A percentile compares a stretch with the other conserved stretches of the same genome.
Evolutionary conservation across 2,113 vertebrate genomes (phyloP).

Genomic region (Stegostoma tigrinum): DNA sequence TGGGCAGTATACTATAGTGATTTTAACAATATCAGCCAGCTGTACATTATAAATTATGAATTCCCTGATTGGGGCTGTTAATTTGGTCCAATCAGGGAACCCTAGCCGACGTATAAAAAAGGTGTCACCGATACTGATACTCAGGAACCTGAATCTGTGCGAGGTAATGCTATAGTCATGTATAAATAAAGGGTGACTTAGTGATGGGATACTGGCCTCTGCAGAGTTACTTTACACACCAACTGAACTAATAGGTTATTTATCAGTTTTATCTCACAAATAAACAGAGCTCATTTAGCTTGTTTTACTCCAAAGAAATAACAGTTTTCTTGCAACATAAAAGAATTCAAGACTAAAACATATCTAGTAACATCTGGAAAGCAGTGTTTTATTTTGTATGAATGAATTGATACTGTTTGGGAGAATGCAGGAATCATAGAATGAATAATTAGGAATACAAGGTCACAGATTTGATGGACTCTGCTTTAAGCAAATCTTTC

Average conservation of each 20-base stretch:
- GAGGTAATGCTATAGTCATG: no score
- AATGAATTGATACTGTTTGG: background rate
- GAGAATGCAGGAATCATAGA: background rate
- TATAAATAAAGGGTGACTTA: no score
- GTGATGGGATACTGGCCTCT: no score
- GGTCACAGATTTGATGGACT: background rate
- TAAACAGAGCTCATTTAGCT: background rate
- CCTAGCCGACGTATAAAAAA: no score
- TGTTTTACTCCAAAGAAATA: background rate
- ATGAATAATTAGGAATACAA: background rate
- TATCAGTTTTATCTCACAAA: background rate
- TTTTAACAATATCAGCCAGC: no score
- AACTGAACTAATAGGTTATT: background rate
- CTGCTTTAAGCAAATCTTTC: background rate
- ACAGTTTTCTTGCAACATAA: background rate
- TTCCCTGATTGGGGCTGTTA: no score
- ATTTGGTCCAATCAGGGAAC: no score
- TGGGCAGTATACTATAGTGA: background rate
- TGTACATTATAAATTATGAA: no score
- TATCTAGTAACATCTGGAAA: no score
- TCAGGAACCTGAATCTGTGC: no score
- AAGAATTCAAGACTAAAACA: background rate
- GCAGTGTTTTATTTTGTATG: background rate
- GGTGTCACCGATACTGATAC: no score
- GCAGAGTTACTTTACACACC: no score